These are phyloP conservation scores for Euthynnus affinis DNA, from an alignment of 2,797 vertebrate genomes.

Conservation along the genomic window DNA sequence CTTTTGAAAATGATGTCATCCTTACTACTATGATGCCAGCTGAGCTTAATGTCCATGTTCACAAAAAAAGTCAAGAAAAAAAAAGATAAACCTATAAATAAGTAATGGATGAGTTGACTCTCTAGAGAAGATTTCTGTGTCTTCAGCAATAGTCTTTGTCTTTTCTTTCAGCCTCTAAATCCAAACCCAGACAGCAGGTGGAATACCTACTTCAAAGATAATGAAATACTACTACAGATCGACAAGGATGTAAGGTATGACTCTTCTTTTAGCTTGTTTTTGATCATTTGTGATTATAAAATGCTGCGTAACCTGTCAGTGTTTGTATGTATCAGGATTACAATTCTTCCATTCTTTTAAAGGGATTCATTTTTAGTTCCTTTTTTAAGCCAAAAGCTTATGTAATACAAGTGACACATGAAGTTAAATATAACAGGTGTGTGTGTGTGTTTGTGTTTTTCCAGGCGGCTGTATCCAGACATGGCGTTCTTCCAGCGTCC, in stretches of 20 bases:
- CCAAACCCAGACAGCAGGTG: slow-evolving; percentile 97
- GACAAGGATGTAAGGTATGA: slow-evolving; percentile 97
- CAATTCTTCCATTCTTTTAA: background rate
- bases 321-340: background rate
- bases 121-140: too few relatives aligned
- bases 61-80: too few relatives aligned
- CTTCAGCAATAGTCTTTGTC: background rate
- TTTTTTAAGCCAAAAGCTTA: background rate
- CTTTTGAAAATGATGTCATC: too few relatives aligned
- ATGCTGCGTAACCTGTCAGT: background rate
- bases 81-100: too few relatives aligned
- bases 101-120: too few relatives aligned
- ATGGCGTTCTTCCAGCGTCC: slow-evolving; percentile 98
- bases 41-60: too few relatives aligned
- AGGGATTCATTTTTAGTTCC: background rate
- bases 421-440: background rate
- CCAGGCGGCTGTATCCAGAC: slow-evolving; percentile 95
- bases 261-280: background rate
- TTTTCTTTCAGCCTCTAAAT: slow-evolving; percentile 91
- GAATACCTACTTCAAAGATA: slow-evolving; percentile 99
- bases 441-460: slow-evolving; percentile 6
- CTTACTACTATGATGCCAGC: too few relatives aligned
- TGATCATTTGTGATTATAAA: background rate
- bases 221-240: slow-evolving; percentile 97
- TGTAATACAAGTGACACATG: background rate